A percentile compares a stretch with the other conserved stretches of the same genome.
phyloP scores from a whole-genome alignment of 2,797 vertebrate species.

The Acrossocheilus fasciatus region DNA sequence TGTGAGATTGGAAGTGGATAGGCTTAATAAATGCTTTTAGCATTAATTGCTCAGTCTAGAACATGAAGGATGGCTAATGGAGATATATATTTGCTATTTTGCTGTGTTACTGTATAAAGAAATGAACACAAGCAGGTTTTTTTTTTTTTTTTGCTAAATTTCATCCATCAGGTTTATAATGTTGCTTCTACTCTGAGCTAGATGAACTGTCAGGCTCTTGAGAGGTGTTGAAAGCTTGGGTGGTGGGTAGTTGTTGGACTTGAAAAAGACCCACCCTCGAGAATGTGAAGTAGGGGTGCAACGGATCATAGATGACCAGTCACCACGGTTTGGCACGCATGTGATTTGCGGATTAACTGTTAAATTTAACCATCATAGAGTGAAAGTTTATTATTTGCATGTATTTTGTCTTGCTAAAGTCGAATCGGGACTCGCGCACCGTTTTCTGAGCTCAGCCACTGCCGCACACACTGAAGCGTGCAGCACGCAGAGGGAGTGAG shows the following conservation, averaged over 20 bases:
- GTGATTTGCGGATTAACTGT: too few relatives aligned
- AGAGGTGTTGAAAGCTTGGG: slow-evolving; percentile 59
- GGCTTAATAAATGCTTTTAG: not conserved
- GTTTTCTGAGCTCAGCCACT: too few relatives aligned
- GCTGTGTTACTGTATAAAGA: not conserved
- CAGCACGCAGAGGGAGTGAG: too few relatives aligned
- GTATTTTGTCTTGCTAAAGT: too few relatives aligned
- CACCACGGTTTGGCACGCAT: too few relatives aligned
- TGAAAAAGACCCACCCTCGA: slow-evolving; percentile 47
- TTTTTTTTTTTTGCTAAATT: not conserved
- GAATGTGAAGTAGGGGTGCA: too few relatives aligned
- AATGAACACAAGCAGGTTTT: not conserved
- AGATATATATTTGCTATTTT: not conserved
- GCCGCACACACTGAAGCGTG: too few relatives aligned
- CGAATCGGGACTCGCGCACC: too few relatives aligned
- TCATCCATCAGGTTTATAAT: not conserved
- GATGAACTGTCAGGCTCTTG: slow-evolving; percentile 56
- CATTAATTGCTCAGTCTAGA: not conserved
- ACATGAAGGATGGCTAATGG: not conserved
- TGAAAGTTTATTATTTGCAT: too few relatives aligned
- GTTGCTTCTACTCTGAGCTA: slow-evolving; percentile 26
- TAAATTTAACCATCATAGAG: too few relatives aligned
- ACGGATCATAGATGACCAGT: too few relatives aligned
- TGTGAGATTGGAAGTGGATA: not conserved
- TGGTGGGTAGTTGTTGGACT: slow-evolving; percentile 51